These are phyloP conservation scores for Notarius quadriscutis DNA, from an alignment of 2,113 vertebrate genomes.

Conservation along the genomic window DNA sequence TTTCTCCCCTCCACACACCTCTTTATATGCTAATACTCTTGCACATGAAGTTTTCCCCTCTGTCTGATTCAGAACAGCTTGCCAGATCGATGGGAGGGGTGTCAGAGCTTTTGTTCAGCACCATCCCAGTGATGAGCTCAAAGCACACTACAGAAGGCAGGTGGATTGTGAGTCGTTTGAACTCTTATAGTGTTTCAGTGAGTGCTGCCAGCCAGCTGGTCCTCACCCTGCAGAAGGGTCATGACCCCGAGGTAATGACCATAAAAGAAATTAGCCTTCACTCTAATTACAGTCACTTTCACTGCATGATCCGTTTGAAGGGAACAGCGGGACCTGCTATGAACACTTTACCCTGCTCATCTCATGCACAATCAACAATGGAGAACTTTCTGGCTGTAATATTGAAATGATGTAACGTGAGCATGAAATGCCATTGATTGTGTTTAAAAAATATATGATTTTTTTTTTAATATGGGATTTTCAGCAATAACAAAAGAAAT, in stretches of 20 bases:
- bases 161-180: conserved; percentile 47
- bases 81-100: conserved; percentile 54
- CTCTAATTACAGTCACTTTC: conserved; percentile 52
- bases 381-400: not conserved
- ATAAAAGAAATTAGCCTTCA: conserved; percentile 48
- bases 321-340: conserved; percentile 16
- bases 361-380: not conserved
- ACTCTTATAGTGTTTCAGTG: not conserved
- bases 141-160: conserved; percentile 40
- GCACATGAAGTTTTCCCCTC: conserved; percentile 61
- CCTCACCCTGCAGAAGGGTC: conserved; percentile 33
- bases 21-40: conserved; percentile 76
- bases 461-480: not conserved
- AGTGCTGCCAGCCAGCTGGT: conserved; percentile 49
- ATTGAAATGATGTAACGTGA: not conserved
- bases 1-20: conserved; percentile 60
- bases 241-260: conserved; percentile 48
- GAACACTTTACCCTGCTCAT: not conserved
- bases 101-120: conserved; percentile 57
- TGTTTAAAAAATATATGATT: not conserved
- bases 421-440: not conserved
- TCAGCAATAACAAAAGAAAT: not conserved
- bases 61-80: conserved; percentile 73
- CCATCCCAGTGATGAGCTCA: conserved; percentile 46
- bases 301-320: conserved; percentile 25